Evolutionary conservation across 2,888 invertebrate species (phyloP).

Genomic region (Tinea trinotella): DNA sequence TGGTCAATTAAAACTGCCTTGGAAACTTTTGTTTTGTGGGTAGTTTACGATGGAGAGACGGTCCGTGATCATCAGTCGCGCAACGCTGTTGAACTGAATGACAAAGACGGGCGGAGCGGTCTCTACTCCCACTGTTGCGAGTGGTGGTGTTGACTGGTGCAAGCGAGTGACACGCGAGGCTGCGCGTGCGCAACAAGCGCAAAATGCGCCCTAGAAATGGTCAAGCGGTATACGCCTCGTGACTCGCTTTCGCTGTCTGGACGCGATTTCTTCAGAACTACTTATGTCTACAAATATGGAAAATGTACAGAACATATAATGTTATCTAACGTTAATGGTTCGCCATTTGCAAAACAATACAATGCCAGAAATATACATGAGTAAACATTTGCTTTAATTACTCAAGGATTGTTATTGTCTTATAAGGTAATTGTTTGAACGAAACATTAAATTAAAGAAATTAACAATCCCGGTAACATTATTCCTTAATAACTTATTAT

Average conservation of each 20-base stretch:
- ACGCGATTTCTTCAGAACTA: slow-evolving; percentile 22
- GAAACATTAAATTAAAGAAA: background rate
- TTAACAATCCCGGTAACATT: background rate
- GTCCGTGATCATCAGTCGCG: slow-evolving; percentile 21
- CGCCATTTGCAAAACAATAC: background rate
- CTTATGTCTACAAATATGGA: slow-evolving; percentile 7
- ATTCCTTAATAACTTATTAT: no score
- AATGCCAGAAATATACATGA: background rate
- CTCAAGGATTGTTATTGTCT: background rate
- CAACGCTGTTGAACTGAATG: slow-evolving; percentile 24
- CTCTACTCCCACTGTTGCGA: background rate
- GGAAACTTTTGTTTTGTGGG: background rate
- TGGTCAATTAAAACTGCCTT: background rate
- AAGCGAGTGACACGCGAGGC: slow-evolving; percentile 15
- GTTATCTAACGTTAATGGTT: background rate
- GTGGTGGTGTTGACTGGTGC: slow-evolving; percentile 8
- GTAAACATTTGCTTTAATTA: background rate
- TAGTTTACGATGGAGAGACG: background rate
- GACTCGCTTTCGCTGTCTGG: slow-evolving; percentile 51
- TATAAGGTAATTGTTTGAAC: background rate
- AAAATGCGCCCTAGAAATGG: slow-evolving; percentile 51
- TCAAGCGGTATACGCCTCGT: slow-evolving; percentile 29
- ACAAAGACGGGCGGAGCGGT: slow-evolving; percentile 14
- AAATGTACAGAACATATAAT: background rate
- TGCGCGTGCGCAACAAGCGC: slow-evolving; percentile 23